phyloP scores from a whole-genome alignment of 2,113 vertebrate genomes.

The Dicerorhinus sumatrensis region DNA sequence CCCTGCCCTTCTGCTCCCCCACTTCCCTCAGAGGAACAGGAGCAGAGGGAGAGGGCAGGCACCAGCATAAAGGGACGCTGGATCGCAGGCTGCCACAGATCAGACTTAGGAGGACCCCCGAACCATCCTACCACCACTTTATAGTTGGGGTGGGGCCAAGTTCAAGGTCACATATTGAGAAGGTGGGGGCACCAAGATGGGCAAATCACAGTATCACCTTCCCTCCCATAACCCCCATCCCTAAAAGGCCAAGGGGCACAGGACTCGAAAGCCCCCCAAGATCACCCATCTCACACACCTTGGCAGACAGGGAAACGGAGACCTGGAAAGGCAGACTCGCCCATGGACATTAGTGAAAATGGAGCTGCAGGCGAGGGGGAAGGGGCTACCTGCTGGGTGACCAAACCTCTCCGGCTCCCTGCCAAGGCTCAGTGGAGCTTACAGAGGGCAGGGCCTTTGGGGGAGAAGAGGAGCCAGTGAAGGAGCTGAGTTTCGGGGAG shows the following conservation, averaged over 20 bases:
- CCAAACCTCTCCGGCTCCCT: neutral
- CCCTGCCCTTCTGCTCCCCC: neutral
- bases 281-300: neutral
- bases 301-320: neutral
- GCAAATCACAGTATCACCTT: neutral
- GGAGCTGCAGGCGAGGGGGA: neutral
- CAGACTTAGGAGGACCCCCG: neutral
- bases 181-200: neutral
- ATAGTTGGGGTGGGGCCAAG: neutral
- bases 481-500: neutral
- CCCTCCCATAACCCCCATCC: neutral
- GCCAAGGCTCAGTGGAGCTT: neutral
- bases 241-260: neutral
- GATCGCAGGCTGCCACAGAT: neutral
- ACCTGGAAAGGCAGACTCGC: neutral
- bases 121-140: neutral
- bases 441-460: neutral
- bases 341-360: neutral
- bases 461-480: neutral
- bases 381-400: neutral
- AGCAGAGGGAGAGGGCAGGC: neutral
- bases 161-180: slow-evolving; percentile 49
- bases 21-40: neutral
- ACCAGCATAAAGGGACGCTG: neutral
- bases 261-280: neutral